phyloP scores from a whole-genome alignment of 2,888 invertebrate genomes.

The Euplagia quadripunctaria region DNA sequence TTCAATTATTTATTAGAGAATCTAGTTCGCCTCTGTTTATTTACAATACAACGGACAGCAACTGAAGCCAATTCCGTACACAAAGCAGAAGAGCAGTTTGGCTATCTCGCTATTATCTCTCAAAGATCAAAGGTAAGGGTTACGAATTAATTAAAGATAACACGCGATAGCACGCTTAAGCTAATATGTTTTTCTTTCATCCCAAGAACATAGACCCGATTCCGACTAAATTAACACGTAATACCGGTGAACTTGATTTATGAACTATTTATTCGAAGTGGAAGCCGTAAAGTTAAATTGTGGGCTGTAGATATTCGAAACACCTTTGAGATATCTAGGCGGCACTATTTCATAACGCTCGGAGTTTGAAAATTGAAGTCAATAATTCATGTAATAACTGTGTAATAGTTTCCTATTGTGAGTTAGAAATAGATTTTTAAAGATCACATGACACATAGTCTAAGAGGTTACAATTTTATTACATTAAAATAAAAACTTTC shows the following conservation, averaged over 20 bases:
- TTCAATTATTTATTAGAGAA: neutral
- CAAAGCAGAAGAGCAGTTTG: neutral
- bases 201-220: slow-evolving; percentile 2
- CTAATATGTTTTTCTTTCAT: slow-evolving; percentile 19
- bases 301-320: slow-evolving; percentile 24
- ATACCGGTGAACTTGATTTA: slow-evolving; percentile 29
- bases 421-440: neutral
- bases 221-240: slow-evolving; percentile 20
- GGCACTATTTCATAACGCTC: slow-evolving; percentile 21
- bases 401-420: neutral
- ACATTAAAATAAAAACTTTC: neutral
- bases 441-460: too few species aligned
- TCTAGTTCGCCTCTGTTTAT: neutral
- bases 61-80: neutral
- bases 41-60: neutral
- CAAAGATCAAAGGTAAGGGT: slow-evolving; percentile 20
- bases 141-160: slow-evolving; percentile 15
- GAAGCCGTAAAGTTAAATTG: slow-evolving; percentile 9
- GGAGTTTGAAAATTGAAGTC: slow-evolving; percentile 9
- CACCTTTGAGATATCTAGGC: slow-evolving; percentile 29
- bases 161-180: neutral
- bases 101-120: slow-evolving; percentile 6
- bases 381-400: slow-evolving; percentile 28
- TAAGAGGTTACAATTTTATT: neutral
- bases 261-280: slow-evolving; percentile 20